A percentile compares a stretch with the other conserved stretches of the same genome.
These are phyloP conservation scores for Hydrophis major DNA, from an alignment of 2,797 vertebrate species.

Conservation along the genomic window DNA sequence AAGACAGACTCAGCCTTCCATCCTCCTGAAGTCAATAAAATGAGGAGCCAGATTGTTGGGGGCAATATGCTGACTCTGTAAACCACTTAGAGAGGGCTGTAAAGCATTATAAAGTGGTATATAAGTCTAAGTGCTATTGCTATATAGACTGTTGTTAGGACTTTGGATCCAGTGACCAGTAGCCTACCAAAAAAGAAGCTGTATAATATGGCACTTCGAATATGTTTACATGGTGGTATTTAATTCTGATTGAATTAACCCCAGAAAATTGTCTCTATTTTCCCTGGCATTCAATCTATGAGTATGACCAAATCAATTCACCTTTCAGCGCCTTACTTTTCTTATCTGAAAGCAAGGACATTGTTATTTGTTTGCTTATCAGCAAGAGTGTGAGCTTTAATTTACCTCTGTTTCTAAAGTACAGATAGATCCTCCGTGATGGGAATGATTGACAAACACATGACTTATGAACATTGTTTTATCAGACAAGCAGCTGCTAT, in stretches of 20 bases:
- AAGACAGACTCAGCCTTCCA: background rate
- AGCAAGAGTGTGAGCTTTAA: constrained; percentile 42
- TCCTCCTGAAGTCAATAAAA: background rate
- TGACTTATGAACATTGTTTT: background rate
- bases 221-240: background rate
- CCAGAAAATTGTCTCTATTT: constrained; percentile 12
- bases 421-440: constrained; percentile 39
- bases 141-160: background rate
- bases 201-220: background rate
- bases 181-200: background rate
- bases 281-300: constrained; percentile 10
- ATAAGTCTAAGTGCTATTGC: background rate
- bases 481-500: background rate
- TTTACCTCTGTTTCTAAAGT: constrained; percentile 40
- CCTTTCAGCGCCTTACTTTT: constrained; percentile 24
- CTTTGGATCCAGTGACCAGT: background rate
- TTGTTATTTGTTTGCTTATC: constrained; percentile 30
- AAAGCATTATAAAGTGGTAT: background rate
- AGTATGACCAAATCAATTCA: constrained; percentile 40
- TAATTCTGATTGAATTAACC: constrained; percentile 24
- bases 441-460: constrained; percentile 9
- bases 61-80: background rate
- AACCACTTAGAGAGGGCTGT: background rate
- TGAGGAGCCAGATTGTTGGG: background rate
- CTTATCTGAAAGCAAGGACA: constrained; percentile 44